Evolutionary conservation across 2,888 invertebrate species (phyloP), one percentile per base, ranked within the genome.

Genomic region (Dolomedes plantarius): DNA sequence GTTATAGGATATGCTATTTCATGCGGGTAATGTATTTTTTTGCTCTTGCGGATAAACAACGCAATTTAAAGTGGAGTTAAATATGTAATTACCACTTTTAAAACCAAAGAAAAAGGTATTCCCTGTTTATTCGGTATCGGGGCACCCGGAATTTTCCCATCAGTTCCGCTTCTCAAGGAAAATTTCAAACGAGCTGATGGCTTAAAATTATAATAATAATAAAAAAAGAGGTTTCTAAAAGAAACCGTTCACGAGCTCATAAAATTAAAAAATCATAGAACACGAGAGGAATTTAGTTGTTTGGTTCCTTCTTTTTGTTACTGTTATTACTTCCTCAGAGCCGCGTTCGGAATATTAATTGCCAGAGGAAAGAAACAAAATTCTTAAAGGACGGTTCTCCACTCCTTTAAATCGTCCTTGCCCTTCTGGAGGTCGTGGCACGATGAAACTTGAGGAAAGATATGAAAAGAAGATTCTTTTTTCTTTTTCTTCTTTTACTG

Each of bases 371-470:
- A 56, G 56, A 23, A 56, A 56, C 7, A 56, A 56, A 56, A 69
- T 6, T 41, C 69, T 67, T 39, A n/a, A 28, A 69, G 41, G 28
- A 41, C 41, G 69, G 23, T 27, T 69, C 56, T 69, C 67, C 69
- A 69, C 69, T 69, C 69, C 39, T 69, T 69, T 7, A 27, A 36
- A 41, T 69, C 69, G 69, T 69, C 69, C 69, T 69, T 69, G 69
- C 69, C 69, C 69, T 41, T 69, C 69, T 69, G 69, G 69, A 69
- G 69, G 69, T 69, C 69, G 69, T 69, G 69, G 69, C 69, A 69
- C 69, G 39, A 31, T 36, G 69, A 69, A 69, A 69, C 28, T 39
- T 16, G 41, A 28, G 69, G 39, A 69, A 28, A 41, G 32, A 41
- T 29, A 28, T 31, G 29, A 65, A 36, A 36, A 36, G 5, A 5